phyloP scores from a whole-genome alignment of 2,113 vertebrate species.

The Naja naja region DNA sequence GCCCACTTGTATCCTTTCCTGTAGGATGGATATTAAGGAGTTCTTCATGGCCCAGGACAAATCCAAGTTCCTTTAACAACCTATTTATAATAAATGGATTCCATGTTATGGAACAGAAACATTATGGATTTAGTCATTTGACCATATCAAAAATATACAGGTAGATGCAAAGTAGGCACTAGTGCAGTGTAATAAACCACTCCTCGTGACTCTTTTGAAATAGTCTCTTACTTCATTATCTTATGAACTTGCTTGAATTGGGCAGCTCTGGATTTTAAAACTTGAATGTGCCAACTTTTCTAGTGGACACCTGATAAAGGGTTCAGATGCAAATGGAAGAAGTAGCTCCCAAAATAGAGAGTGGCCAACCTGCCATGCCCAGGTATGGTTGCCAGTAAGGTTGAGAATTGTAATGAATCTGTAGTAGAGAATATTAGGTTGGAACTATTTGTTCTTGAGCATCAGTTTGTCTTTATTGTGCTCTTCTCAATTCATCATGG shows the following conservation, averaged over 20 bases:
- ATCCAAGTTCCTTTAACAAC: not conserved
- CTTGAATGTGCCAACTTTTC: not conserved
- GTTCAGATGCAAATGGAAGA: not conserved
- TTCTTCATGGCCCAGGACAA: not conserved
- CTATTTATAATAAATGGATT: slow-evolving; percentile 9
- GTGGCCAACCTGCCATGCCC: too few species aligned
- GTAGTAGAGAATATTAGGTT: not conserved
- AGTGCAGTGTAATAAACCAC: not conserved
- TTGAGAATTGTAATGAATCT: not conserved
- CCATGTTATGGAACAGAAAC: not conserved
- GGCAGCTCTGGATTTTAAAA: not conserved
- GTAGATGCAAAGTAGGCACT: not conserved
- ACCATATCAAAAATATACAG: too few species aligned
- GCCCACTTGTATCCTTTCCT: not conserved
- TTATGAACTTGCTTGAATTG: not conserved
- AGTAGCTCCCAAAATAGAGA: not conserved
- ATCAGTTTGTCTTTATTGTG: not conserved
- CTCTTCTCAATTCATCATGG: not conserved
- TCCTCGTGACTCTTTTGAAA: not conserved
- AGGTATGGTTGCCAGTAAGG: not conserved
- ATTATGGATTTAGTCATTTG: too few species aligned
- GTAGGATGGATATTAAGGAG: not conserved
- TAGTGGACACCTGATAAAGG: not conserved
- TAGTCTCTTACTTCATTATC: not conserved
- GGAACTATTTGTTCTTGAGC: not conserved